These are phyloP conservation scores for Zapornia atra DNA, from an alignment of 2,113 vertebrate species.

Conservation along the genomic window DNA sequence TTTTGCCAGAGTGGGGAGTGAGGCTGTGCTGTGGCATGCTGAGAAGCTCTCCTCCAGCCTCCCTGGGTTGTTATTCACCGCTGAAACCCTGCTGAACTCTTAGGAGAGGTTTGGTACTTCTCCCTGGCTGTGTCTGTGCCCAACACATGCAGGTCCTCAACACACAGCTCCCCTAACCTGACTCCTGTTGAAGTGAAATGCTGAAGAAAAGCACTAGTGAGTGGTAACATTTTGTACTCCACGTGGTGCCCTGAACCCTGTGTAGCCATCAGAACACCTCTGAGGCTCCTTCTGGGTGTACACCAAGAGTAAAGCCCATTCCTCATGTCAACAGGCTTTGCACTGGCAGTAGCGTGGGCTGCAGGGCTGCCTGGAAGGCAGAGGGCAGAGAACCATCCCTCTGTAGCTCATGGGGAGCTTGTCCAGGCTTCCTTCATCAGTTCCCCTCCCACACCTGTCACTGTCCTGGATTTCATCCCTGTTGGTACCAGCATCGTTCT, in stretches of 20 bases:
- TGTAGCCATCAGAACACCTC: background rate
- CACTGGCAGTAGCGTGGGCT: background rate
- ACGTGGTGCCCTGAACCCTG: background rate
- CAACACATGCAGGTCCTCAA: background rate
- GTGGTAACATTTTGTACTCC: background rate
- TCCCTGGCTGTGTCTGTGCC: background rate
- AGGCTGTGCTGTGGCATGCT: background rate
- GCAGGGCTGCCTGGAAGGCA: background rate
- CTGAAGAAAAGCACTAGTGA: background rate
- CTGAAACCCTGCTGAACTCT: background rate
- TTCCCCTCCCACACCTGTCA: background rate
- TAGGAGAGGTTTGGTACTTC: background rate
- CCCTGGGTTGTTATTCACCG: background rate
- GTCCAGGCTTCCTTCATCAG: background rate
- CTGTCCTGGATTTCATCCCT: conserved; percentile 1
- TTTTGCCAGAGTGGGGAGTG: background rate
- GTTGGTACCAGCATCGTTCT: background rate
- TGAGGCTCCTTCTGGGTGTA: background rate
- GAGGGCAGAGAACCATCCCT: background rate
- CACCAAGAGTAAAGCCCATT: background rate
- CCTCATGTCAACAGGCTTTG: background rate
- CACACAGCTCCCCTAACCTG: background rate
- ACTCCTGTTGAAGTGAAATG: background rate
- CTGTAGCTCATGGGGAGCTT: background rate
- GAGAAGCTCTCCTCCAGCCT: background rate